phyloP scores from a whole-genome alignment of 2,888 invertebrate genomes.

The Clostera curtula region DNA sequence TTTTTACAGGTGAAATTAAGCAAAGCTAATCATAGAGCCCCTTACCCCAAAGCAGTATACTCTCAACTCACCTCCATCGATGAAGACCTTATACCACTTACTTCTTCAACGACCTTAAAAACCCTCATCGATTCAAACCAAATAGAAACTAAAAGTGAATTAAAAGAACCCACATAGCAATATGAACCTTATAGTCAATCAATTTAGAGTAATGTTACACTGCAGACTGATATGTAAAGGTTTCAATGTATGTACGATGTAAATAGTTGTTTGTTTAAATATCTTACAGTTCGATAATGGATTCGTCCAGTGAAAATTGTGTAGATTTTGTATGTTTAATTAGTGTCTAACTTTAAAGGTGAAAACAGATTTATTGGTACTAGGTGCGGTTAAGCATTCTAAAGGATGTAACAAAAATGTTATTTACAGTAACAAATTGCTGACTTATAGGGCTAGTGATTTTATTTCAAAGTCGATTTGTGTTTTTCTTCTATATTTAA shows the following conservation, averaged over 20 bases:
- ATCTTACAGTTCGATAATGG: too few relatives aligned
- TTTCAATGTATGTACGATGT: constrained; percentile 44
- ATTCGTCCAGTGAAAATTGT: constrained; percentile 5
- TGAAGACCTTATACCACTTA: constrained; percentile 50
- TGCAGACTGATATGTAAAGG: constrained; percentile 70
- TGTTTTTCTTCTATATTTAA: too few relatives aligned
- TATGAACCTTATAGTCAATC: constrained; percentile 40
- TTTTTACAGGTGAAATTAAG: constrained; percentile 46
- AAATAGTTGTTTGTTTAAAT: constrained; percentile 32
- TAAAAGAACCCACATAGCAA: constrained; percentile 65
- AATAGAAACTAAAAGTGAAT: constrained; percentile 34
- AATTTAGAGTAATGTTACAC: constrained; percentile 55
- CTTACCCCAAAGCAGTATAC: constrained; percentile 56
- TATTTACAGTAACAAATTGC: too few relatives aligned
- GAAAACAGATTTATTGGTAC: too few relatives aligned
- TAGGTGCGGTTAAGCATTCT: too few relatives aligned
- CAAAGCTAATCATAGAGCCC: constrained; percentile 38
- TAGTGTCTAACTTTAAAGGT: too few relatives aligned
- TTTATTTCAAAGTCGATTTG: too few relatives aligned
- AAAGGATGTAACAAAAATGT: too few relatives aligned
- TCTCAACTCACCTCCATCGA: constrained; percentile 62
- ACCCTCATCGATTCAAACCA: constrained; percentile 26
- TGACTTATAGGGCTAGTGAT: too few relatives aligned
- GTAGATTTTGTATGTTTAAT: constrained; percentile 1
- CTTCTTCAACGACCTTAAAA: constrained; percentile 46